phyloP scores from a whole-genome alignment of 1,140 invertebrate genomes.

The Meloidogyne hapla region DNA sequence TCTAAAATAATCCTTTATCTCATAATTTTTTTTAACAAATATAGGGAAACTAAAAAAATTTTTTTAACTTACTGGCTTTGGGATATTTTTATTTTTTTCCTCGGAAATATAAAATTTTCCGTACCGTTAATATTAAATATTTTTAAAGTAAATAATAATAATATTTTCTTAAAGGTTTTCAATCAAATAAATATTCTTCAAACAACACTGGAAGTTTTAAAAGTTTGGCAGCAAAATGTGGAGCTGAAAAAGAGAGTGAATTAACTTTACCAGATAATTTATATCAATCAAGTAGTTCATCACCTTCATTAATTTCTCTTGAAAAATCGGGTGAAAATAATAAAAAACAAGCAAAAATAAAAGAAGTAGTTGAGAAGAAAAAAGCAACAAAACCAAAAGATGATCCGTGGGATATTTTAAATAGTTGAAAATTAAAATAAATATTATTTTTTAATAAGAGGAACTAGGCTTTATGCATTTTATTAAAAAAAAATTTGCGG shows the following conservation, averaged over 20 bases:
- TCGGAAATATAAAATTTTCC: too few species aligned
- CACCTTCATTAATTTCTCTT: slow-evolving; percentile 3
- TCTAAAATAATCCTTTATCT: too few species aligned
- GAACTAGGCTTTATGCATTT: neutral
- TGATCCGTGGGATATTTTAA: slow-evolving; percentile 25
- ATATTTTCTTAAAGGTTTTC: neutral
- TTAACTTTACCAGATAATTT: neutral
- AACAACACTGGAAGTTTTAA: neutral
- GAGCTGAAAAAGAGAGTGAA: neutral
- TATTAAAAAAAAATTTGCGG: too few species aligned
- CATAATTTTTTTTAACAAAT: too few species aligned
- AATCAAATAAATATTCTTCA: neutral
- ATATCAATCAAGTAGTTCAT: slow-evolving; percentile 11
- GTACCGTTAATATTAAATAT: too few species aligned
- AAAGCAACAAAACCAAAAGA: neutral
- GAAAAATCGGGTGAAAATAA: neutral
- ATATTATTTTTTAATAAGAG: neutral
- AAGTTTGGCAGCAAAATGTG: neutral
- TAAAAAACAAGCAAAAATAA: neutral
- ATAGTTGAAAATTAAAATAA: neutral
- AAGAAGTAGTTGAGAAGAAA: neutral
- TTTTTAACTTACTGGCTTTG: too few species aligned
- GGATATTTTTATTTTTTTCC: too few species aligned
- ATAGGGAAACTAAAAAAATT: too few species aligned
- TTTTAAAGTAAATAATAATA: too few species aligned